phyloP scores from a whole-genome alignment of 2,888 invertebrate species.

The Hypomecis punctinalis region DNA sequence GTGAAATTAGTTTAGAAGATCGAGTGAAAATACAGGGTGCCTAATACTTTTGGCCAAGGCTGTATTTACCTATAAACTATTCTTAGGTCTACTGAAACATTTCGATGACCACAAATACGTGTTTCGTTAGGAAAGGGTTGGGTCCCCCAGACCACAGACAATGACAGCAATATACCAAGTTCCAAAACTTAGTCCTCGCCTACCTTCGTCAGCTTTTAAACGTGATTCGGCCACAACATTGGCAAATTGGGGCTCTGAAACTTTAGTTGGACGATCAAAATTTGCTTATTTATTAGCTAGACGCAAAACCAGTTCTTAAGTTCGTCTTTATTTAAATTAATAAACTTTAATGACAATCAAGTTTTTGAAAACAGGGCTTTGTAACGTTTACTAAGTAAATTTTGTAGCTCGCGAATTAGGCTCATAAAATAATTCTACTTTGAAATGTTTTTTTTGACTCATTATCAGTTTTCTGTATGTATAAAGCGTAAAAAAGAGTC shows the following conservation, averaged over 20 bases:
- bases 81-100: constrained; percentile 53
- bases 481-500: too few species aligned
- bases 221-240: constrained; percentile 40
- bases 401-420: constrained; percentile 1
- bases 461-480: too few species aligned
- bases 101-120: constrained; percentile 71
- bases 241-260: constrained; percentile 37
- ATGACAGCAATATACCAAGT: constrained; percentile 71
- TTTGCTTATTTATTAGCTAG: constrained; percentile 31
- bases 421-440: background rate
- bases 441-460: background rate
- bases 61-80: background rate
- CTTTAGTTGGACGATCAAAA: constrained; percentile 28
- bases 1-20: too few species aligned
- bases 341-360: constrained; percentile 14
- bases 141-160: constrained; percentile 61
- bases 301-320: constrained; percentile 22
- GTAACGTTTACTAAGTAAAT: background rate
- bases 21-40: too few species aligned
- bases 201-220: constrained; percentile 62
- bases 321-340: constrained; percentile 25
- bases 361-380: constrained; percentile 1
- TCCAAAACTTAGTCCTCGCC: constrained; percentile 63
- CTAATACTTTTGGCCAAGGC: too few species aligned
- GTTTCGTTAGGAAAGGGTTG: constrained; percentile 65